These are phyloP conservation scores for Scaptomyza parva DNA, from an alignment of 2,888 invertebrate species.

Conservation along the genomic window DNA sequence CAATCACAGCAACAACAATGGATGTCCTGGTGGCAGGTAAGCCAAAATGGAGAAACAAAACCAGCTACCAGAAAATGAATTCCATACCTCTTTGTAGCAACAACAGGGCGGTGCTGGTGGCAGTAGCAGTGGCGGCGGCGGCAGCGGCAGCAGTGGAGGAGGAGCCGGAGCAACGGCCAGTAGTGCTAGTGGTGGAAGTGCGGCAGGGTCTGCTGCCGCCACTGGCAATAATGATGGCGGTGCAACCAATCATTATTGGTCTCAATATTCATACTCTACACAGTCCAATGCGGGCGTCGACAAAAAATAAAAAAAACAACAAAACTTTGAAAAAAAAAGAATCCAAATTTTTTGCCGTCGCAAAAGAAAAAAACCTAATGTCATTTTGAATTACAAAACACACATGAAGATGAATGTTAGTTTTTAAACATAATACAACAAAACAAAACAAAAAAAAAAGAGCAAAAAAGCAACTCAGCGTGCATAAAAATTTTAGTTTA, in stretches of 20 bases:
- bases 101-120: constrained; percentile 52
- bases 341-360: constrained; percentile 17
- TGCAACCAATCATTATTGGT: constrained; percentile 83
- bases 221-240: constrained; percentile 66
- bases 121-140: constrained; percentile 18
- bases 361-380: constrained; percentile 9
- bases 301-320: constrained; percentile 57
- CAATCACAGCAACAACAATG: constrained; percentile 83
- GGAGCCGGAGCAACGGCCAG: constrained; percentile 51
- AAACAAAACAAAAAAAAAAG: constrained; percentile 8
- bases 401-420: constrained; percentile 49
- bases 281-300: constrained; percentile 71
- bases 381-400: constrained; percentile 35
- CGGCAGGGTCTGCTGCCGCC: constrained; percentile 40
- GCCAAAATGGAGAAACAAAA: not conserved
- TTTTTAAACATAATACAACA: constrained; percentile 54
- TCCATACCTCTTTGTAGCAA: constrained; percentile 31
- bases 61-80: not conserved
- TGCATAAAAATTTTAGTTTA: constrained; percentile 61
- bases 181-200: constrained; percentile 54
- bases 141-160: constrained; percentile 10
- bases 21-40: constrained; percentile 85
- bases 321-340: not conserved
- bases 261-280: constrained; percentile 84
- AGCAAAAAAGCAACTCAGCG: constrained; percentile 25